These are phyloP conservation scores for chimpanzee (Pan troglodytes) DNA, from an alignment of 2,113 vertebrate species.

Conservation along the genomic window DNA sequence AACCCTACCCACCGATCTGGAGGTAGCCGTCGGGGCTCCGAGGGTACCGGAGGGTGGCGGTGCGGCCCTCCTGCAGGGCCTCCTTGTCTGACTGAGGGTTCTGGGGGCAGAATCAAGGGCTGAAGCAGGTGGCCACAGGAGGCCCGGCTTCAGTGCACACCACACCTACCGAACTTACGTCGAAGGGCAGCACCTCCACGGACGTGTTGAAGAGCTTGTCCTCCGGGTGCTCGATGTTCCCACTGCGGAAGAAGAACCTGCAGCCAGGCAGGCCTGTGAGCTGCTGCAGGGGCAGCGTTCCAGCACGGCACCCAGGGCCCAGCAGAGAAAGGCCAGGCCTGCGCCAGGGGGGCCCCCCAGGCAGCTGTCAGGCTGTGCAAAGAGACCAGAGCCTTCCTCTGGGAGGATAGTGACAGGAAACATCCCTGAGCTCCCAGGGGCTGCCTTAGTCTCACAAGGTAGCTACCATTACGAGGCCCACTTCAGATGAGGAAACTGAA, in stretches of 20 bases:
- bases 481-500: background rate
- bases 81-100: conserved; percentile 97
- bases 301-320: background rate
- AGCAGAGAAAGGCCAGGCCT: background rate
- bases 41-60: conserved; percentile 89
- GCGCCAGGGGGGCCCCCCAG: background rate
- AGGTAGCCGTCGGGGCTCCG: conserved; percentile 95
- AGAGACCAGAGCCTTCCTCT: background rate
- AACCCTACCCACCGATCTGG: conserved; percentile 90
- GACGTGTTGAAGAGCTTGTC: conserved; percentile 99
- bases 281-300: background rate
- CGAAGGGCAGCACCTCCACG: conserved; percentile 96
- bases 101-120: conserved; percentile 79
- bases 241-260: conserved; percentile 98
- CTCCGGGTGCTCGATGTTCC: conserved; percentile 97
- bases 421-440: background rate
- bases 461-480: background rate
- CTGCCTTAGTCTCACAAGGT: background rate
- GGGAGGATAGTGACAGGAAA: background rate
- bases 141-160: background rate
- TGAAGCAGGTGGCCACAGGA: background rate
- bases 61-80: conserved; percentile 92
- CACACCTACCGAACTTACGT: conserved; percentile 86
- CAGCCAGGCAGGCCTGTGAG: conserved; percentile 57
- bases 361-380: background rate